phyloP scores from a whole-genome alignment of 2,888 invertebrate species.

The Yponomeuta cagnagella region DNA sequence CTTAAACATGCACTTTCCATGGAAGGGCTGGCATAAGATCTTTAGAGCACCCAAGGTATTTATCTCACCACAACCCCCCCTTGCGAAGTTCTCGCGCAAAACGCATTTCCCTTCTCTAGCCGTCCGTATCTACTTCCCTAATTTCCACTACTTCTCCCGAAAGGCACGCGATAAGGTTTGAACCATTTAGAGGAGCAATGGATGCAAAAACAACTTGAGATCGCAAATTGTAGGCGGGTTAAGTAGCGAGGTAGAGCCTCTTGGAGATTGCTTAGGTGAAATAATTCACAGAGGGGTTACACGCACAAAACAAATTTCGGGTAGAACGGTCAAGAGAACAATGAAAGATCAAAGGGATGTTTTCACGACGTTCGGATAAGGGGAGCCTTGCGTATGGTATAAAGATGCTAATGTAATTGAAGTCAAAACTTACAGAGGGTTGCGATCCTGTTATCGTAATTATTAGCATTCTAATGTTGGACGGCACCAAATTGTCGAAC shows the following conservation, averaged over 20 bases:
- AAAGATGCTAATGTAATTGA: constrained; percentile 55
- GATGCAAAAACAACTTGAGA: background rate
- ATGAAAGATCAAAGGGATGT: constrained; percentile 59
- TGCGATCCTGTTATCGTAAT: constrained; percentile 22
- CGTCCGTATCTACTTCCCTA: constrained; percentile 3
- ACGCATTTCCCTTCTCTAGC: constrained; percentile 3
- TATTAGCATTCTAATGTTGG: constrained; percentile 26
- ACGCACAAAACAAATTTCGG: constrained; percentile 41
- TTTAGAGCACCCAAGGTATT: constrained; percentile 63
- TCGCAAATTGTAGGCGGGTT: background rate
- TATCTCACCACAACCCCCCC: constrained; percentile 62
- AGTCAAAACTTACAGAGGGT: constrained; percentile 41
- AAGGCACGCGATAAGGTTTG: background rate
- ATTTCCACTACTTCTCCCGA: constrained; percentile 7
- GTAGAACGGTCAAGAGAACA: constrained; percentile 53
- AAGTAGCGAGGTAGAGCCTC: constrained; percentile 1
- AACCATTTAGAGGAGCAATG: background rate
- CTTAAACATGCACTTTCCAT: constrained; percentile 71
- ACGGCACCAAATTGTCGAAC: constrained; percentile 37
- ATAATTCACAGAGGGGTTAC: constrained; percentile 43
- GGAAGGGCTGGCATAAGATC: constrained; percentile 51
- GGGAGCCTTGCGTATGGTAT: constrained; percentile 41
- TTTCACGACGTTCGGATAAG: constrained; percentile 44
- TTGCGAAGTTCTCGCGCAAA: constrained; percentile 31
- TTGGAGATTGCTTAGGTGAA: constrained; percentile 30